These are phyloP conservation scores for Oxyura jamaicensis DNA, from an alignment of 2,113 vertebrate genomes.

Conservation along the genomic window DNA sequence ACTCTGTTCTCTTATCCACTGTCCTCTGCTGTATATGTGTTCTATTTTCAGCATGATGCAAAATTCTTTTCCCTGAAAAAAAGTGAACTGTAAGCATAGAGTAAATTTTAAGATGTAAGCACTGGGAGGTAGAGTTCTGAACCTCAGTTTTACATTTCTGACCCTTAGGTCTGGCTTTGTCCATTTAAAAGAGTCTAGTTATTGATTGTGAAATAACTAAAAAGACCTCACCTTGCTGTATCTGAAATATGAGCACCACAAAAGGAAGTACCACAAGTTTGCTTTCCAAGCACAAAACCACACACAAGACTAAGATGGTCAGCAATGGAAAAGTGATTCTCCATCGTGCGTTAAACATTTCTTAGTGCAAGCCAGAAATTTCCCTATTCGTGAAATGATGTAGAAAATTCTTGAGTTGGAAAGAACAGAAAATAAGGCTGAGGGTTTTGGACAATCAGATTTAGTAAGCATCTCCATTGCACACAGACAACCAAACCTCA, in stretches of 20 bases:
- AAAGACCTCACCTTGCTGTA: background rate
- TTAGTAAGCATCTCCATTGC: background rate
- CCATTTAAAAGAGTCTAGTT: background rate
- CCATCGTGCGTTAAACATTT: background rate
- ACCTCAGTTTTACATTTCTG: background rate
- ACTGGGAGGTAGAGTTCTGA: background rate
- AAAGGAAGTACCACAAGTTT: background rate
- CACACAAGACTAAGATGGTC: background rate
- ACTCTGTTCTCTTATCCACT: background rate
- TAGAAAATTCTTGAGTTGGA: background rate
- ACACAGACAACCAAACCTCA: background rate
- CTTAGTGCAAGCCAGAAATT: background rate
- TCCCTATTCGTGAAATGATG: background rate
- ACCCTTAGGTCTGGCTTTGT: background rate
- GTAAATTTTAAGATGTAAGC: background rate
- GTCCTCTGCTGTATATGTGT: background rate
- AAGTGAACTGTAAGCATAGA: background rate
- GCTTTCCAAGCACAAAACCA: background rate
- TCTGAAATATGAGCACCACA: background rate
- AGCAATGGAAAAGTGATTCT: background rate
- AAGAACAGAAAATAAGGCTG: accelerated
- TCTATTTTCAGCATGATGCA: background rate
- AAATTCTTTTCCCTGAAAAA: background rate
- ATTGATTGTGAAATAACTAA: background rate
- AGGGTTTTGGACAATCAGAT: background rate